phyloP scores from a whole-genome alignment of 2,797 vertebrate species.

The Sebastolobus altivelis region DNA sequence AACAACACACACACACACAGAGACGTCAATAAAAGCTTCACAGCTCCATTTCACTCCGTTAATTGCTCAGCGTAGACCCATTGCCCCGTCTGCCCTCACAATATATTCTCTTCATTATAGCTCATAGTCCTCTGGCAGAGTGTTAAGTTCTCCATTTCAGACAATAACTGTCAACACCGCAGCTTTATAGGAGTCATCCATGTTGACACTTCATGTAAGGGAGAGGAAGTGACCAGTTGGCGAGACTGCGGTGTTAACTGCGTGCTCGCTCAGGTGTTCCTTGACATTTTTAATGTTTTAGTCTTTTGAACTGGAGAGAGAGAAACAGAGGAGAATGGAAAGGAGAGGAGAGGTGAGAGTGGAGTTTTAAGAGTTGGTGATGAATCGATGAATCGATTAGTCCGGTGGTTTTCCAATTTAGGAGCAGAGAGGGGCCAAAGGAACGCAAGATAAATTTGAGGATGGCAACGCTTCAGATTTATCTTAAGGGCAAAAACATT shows the following conservation, averaged over 20 bases:
- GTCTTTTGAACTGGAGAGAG: slow-evolving; percentile 5
- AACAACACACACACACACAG: slow-evolving; percentile 14
- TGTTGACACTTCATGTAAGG: slow-evolving; percentile 31
- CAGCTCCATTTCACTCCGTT: slow-evolving; percentile 43
- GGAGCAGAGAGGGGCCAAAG: not conserved
- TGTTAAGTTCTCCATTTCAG: slow-evolving; percentile 61
- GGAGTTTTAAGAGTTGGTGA: not conserved
- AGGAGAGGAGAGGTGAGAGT: not conserved
- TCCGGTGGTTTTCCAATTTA: not conserved
- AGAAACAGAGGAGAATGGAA: slow-evolving; percentile 1
- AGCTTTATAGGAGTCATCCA: slow-evolving; percentile 54
- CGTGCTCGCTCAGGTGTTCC: not conserved
- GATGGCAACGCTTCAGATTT: not conserved
- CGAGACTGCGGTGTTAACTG: not conserved
- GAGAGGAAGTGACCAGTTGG: slow-evolving; percentile 55
- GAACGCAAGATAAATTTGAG: not conserved
- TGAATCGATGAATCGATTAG: not conserved
- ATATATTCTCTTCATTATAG: slow-evolving; percentile 46
- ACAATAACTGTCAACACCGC: slow-evolving; percentile 56
- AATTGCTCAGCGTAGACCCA: slow-evolving; percentile 44
- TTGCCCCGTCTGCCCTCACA: slow-evolving; percentile 33
- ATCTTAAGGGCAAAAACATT: not conserved
- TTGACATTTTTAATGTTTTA: not conserved
- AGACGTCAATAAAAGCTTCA: slow-evolving; percentile 53
- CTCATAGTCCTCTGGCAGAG: slow-evolving; percentile 34